These are phyloP conservation scores for Acrobasis consociella DNA, from an alignment of 2,888 invertebrate species.

Conservation along the genomic window DNA sequence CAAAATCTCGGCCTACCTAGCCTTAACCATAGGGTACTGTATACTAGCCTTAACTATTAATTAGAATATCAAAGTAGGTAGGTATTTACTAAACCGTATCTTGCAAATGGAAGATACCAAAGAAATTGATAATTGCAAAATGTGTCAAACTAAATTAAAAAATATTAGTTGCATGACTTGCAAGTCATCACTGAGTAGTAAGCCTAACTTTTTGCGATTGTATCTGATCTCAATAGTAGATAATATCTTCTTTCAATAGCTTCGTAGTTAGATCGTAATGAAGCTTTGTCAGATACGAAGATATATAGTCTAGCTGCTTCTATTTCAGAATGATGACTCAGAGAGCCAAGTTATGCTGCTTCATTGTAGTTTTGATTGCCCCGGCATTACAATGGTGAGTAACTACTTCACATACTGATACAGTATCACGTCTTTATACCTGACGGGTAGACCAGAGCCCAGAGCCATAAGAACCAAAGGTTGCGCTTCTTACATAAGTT, in stretches of 20 bases:
- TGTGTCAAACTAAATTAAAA: not conserved
- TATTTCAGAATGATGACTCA: constrained; percentile 66
- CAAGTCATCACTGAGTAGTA: not conserved
- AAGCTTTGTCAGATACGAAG: not conserved
- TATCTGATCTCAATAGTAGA: not conserved
- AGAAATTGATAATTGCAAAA: not conserved
- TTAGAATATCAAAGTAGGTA: too few species aligned
- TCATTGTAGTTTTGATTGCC: constrained; percentile 50
- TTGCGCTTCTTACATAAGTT: too few species aligned
- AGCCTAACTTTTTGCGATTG: not conserved
- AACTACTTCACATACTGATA: not conserved
- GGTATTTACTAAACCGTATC: too few species aligned
- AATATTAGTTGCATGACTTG: not conserved
- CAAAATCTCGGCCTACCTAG: too few species aligned
- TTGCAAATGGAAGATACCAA: too few species aligned
- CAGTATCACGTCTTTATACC: too few species aligned
- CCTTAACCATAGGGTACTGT: too few species aligned
- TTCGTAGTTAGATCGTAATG: not conserved
- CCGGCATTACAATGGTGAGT: constrained; percentile 66
- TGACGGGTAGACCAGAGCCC: too few species aligned
- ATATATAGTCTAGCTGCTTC: constrained; percentile 29
- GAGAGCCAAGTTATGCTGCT: constrained; percentile 47
- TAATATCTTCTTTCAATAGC: not conserved
- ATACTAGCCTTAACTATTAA: too few species aligned
- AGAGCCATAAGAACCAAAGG: too few species aligned